A percentile compares a stretch with the other conserved stretches of the same genome.
phyloP scores from a whole-genome alignment of 2,113 vertebrate species.

The Heptranchias perlo region DNA sequence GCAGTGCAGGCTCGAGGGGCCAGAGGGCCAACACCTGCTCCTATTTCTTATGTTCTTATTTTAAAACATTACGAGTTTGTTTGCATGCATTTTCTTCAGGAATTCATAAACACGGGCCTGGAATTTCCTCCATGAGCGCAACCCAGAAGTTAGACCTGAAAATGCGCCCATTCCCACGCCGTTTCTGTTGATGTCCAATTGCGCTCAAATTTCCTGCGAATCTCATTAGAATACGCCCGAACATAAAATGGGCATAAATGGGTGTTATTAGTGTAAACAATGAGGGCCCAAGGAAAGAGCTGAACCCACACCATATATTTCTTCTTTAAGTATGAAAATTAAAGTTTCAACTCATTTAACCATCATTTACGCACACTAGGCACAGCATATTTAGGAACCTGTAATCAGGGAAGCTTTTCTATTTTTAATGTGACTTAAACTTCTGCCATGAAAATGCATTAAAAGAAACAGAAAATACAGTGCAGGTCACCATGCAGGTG shows the following conservation, averaged over 20 bases:
- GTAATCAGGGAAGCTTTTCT: background rate
- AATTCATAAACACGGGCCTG: background rate
- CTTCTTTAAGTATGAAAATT: background rate
- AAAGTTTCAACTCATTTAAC: background rate
- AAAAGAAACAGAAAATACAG: background rate
- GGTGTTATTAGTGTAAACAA: background rate
- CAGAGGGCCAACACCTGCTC: too few relatives aligned
- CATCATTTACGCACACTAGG: background rate
- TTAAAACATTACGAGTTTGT: background rate
- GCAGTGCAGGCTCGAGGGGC: too few relatives aligned
- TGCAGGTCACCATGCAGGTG: background rate
- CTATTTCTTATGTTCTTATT: background rate
- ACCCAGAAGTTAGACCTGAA: background rate
- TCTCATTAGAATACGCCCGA: background rate
- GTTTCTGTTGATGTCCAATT: background rate
- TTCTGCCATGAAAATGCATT: background rate
- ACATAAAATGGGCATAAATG: background rate
- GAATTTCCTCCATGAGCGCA: background rate
- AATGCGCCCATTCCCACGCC: background rate
- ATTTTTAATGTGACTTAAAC: background rate
- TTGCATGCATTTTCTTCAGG: background rate
- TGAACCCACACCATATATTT: background rate
- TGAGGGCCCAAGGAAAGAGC: background rate
- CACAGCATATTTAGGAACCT: background rate
- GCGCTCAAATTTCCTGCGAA: background rate